Evolutionary conservation across 2,797 vertebrate species (phyloP), one percentile per base, ranked within the genome.

Genomic region (Megaceryle alcyon): DNA sequence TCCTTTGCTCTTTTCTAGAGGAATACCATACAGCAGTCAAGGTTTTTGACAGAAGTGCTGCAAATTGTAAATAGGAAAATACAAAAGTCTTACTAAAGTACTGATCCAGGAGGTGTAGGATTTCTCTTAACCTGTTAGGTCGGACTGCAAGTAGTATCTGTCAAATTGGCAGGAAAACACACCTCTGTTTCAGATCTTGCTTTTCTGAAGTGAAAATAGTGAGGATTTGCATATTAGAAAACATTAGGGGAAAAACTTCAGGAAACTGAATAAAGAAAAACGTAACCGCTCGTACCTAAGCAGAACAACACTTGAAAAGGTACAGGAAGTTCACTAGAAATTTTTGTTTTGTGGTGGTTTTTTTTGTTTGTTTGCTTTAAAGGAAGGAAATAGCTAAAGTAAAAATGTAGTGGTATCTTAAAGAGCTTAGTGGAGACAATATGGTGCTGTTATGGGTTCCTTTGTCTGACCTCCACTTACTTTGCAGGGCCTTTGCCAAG

Each of bases 401-500:
- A 49, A 61, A 70, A 63, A 22, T 17, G 12, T 44, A 23, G 41
- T 69, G 22, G 1, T 59, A 16, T 66, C 10, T 70, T 70, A 43
- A 60, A 26, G 66, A 21, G 7, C 5, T 81, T 69, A 29, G 17
- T 82, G 59, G 20, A 83, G 71, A 56, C 10, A 44, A n/a, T 22
- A 80, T 35, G 15, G 12, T 80, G 39, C 10, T 3, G 3, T 28
- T 57, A 35, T 39, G 49, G n/a, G 7, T 96, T 95, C 29, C 21
- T 77, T 91, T 82, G 20, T 78, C 93, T 94, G 56, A 88, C 10
- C 12, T 60, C 20, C 44, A 5, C 37, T 63, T 92, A 15, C 56
- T 75, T 88, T 88, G 56, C 90, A 99, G 99, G 97, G 99, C 99
- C 14, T 99, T 99, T 92, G 98, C 99, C 68, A 99, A 98, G 98